Evolutionary conservation across 2,888 invertebrate species (phyloP).

Genomic region (Antheraea assamensis): DNA sequence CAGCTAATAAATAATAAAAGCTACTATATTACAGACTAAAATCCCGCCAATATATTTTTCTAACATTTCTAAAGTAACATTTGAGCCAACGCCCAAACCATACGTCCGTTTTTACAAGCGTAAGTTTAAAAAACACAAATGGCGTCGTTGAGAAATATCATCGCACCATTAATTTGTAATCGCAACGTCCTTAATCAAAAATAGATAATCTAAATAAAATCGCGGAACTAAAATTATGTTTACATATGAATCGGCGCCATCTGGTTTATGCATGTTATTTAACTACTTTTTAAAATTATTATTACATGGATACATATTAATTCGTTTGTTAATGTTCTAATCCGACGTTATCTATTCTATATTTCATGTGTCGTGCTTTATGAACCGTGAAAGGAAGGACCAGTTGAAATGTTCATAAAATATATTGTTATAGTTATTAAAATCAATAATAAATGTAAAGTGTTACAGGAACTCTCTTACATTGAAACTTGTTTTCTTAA

Average conservation of each 20-base stretch:
- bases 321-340: too few species aligned
- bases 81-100: background rate
- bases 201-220: conserved; percentile 10
- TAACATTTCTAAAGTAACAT: background rate
- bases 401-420: too few species aligned
- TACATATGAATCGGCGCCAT: background rate
- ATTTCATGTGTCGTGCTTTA: background rate
- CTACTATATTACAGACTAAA: too few species aligned
- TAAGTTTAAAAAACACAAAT: background rate
- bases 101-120: background rate
- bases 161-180: conserved; percentile 2
- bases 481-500: too few species aligned
- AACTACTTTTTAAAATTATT: background rate
- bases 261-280: background rate
- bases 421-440: too few species aligned
- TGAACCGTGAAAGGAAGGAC: background rate
- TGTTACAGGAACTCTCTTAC: too few species aligned
- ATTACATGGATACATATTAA: background rate
- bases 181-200: conserved; percentile 8
- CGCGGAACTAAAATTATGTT: background rate
- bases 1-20: too few species aligned
- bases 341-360: too few species aligned
- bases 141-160: conserved; percentile 5
- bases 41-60: background rate
- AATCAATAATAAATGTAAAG: too few species aligned